Base-by-base conservation (phyloP, 2,113 vertebrate species). In the Merops nubicus region DNA sequence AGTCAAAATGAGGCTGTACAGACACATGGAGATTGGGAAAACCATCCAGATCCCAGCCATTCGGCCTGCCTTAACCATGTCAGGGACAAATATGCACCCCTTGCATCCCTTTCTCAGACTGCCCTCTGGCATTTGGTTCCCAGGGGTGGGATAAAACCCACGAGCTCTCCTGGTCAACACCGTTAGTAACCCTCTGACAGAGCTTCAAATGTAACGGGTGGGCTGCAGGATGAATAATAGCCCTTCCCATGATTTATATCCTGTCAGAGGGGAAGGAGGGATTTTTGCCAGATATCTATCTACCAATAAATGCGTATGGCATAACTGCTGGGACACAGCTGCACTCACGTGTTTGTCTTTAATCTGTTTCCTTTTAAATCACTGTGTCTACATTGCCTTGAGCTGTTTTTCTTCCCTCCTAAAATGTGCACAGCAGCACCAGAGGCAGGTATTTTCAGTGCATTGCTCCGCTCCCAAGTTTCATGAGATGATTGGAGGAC, bases 281-380 rank as follows among this genome's bases (percentile, higher is more conserved):
- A 33, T 68, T 57, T 94, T 91, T 81, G 29, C 50, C 51, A 43
- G 51, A 6, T 93, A 75, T 12, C 26, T 85, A 25, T 69, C 34
- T 75, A 67, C 81, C 73, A 93, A 5, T 77, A 77, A 88, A 92
- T 85, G 83, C 3, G 2, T 84, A 43, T 92, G 73, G 73, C 48
- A 19, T 70, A 93, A 51, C 51, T 93, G 20, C 68, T 89, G 59
- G 84, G 29, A 74, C 64, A 84, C 33, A 84, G 51, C 63, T 85
- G 68, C 38, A 59, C 68, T 86, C 75, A 72, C 0, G 1, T 91
- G 85, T 63, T 63, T 34, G 19, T 50, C 59, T 96, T 92, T 83
- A 91, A 90, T 86, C 67, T 23, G 20, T 81, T 95, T 88, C 79
- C 50, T 80, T 91, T 93, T 78, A 92, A 93, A 87, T 91, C 34